Evolutionary conservation across 2,113 vertebrate genomes (phyloP).

Genomic region (Phrynosoma platyrhinos): DNA sequence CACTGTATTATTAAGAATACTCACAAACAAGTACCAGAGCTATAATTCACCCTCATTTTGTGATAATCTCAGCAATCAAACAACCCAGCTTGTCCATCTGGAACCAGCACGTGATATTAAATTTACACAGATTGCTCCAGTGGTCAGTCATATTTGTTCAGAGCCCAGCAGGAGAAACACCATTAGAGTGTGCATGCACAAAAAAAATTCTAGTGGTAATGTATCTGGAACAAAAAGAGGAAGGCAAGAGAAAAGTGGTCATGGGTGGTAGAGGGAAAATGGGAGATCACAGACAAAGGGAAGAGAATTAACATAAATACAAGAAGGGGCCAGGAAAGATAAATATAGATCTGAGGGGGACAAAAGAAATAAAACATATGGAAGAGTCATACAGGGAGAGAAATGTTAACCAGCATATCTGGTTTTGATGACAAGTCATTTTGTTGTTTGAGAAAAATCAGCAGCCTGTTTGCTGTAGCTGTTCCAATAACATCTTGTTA

Average conservation of each 20-base stretch:
- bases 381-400: background rate
- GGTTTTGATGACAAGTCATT: conserved; percentile 23
- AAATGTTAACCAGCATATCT: conserved; percentile 18
- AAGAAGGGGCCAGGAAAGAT: background rate
- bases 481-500: background rate
- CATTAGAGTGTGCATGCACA: background rate
- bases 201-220: conserved; percentile 1
- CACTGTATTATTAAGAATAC: conserved; percentile 39
- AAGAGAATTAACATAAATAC: background rate
- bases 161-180: conserved; percentile 46
- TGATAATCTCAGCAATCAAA: conserved; percentile 12
- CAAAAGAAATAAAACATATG: background rate
- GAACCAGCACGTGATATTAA: background rate
- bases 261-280: conserved; percentile 25
- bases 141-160: conserved; percentile 35
- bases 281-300: background rate
- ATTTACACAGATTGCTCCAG: conserved; percentile 12
- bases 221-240: background rate
- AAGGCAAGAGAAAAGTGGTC: background rate
- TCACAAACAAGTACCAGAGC: conserved; percentile 44
- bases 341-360: conserved; percentile 7
- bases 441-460: conserved; percentile 1
- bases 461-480: background rate
- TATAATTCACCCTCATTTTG: conserved; percentile 38
- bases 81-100: conserved; percentile 6